These are phyloP conservation scores for Hippocampus guttulatus DNA, from an alignment of 2,113 vertebrate genomes.

Conservation along the genomic window DNA sequence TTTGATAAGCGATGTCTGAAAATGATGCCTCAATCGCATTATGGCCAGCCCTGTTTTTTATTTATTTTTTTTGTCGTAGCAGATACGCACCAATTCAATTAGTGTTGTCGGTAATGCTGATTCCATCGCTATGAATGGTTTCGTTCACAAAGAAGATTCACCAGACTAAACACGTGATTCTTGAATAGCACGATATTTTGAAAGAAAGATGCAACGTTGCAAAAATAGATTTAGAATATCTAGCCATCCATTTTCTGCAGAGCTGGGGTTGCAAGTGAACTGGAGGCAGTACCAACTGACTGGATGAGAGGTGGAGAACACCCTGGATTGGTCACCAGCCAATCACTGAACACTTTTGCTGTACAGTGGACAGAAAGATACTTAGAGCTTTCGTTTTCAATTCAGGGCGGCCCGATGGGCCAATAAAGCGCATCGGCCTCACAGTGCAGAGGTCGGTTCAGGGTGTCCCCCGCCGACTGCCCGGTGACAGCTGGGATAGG, in stretches of 20 bases:
- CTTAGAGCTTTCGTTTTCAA: too few relatives aligned
- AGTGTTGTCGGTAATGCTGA: slow-evolving; percentile 19
- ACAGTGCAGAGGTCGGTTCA: too few relatives aligned
- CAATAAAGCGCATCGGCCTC: too few relatives aligned
- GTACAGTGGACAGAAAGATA: too few relatives aligned
- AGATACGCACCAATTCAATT: slow-evolving; percentile 34
- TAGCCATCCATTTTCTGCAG: not conserved
- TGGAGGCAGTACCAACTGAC: not conserved
- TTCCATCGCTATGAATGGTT: slow-evolving; percentile 13
- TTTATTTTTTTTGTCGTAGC: not conserved
- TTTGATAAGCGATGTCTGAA: slow-evolving; percentile 24
- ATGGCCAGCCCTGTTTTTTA: slow-evolving; percentile 17
- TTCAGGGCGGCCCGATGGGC: too few relatives aligned
- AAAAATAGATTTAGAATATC: not conserved
- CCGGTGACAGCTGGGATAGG: too few relatives aligned
- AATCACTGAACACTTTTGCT: too few relatives aligned
- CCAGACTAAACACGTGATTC: not conserved
- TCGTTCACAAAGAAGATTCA: not conserved
- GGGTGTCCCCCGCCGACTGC: too few relatives aligned
- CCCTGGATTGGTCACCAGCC: not conserved
- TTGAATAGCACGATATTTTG: not conserved
- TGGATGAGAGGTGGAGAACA: not conserved
- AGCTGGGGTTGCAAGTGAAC: not conserved
- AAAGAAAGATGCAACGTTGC: not conserved
- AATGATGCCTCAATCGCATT: slow-evolving; percentile 30